Conservation (phyloP, 2,888 invertebrate genomes). For the Leucophora obtusa region DNA sequence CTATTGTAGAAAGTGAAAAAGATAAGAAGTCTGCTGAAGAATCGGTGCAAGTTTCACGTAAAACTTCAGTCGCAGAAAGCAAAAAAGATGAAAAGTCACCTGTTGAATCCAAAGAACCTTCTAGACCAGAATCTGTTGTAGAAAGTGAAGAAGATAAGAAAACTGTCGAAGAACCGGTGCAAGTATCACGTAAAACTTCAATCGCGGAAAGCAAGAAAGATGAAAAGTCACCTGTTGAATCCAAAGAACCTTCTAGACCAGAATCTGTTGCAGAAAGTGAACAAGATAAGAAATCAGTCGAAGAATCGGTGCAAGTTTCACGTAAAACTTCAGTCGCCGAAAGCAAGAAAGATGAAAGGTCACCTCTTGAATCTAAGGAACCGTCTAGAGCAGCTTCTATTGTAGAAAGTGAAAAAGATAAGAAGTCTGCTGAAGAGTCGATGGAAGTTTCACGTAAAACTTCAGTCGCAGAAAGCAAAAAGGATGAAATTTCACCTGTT, state of each 20-base stretch:
- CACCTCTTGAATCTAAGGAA: slow-evolving; percentile 26
- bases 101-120: slow-evolving; percentile 14
- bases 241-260: slow-evolving; percentile 58
- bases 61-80: slow-evolving; percentile 14
- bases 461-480: slow-evolving; percentile 43
- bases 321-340: slow-evolving; percentile 43
- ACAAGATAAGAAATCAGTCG: slow-evolving; percentile 18
- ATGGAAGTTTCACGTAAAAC: slow-evolving; percentile 45
- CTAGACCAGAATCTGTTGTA: slow-evolving; percentile 27
- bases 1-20: slow-evolving; percentile 46
- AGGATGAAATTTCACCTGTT: slow-evolving; percentile 53
- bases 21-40: slow-evolving; percentile 36
- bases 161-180: slow-evolving; percentile 50
- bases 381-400: slow-evolving; percentile 32
- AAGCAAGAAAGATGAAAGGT: slow-evolving; percentile 47
- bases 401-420: slow-evolving; percentile 63
- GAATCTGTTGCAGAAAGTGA: slow-evolving; percentile 58
- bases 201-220: background rate
- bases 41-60: slow-evolving; percentile 37
- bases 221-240: slow-evolving; percentile 26
- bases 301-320: slow-evolving; percentile 18
- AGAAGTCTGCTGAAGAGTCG: slow-evolving; percentile 8
- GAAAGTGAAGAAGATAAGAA: slow-evolving; percentile 63
- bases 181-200: slow-evolving; percentile 48
- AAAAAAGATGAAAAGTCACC: slow-evolving; percentile 14